These are phyloP conservation scores for Stigmatopora nigra DNA, from an alignment of 2,113 vertebrate genomes.

Conservation along the genomic window DNA sequence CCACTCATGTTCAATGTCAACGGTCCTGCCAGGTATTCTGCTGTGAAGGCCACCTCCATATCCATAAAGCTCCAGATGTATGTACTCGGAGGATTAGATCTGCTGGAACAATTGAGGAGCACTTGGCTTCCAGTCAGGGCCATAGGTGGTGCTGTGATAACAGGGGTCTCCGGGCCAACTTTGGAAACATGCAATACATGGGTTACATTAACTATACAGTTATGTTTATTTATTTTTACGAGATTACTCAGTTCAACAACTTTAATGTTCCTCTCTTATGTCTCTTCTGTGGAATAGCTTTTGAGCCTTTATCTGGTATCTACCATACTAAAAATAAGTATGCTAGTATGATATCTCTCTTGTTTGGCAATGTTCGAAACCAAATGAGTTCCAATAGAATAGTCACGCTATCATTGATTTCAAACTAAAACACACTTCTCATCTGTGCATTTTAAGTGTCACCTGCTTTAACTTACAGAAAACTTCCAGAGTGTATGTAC, in stretches of 20 bases:
- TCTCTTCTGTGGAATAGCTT: not conserved
- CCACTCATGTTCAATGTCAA: slow-evolving; percentile 15
- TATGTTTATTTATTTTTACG: not conserved
- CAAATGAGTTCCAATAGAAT: too few species aligned
- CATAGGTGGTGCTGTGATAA: slow-evolving; percentile 13
- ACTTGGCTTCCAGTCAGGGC: slow-evolving; percentile 9
- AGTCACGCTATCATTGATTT: too few species aligned
- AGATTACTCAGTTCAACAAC: not conserved
- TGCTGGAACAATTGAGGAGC: slow-evolving; percentile 29
- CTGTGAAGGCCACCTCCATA: slow-evolving; percentile 2
- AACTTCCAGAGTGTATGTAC: slow-evolving; percentile 21
- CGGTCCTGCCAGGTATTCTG: slow-evolving; percentile 9
- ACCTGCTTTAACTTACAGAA: slow-evolving; percentile 49
- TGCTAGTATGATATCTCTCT: not conserved
- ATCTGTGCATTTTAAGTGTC: not conserved
- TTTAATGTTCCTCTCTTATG: not conserved
- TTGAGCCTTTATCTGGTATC: not conserved
- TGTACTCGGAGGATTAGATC: slow-evolving; percentile 31
- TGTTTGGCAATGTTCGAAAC: not conserved
- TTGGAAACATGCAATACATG: not conserved
- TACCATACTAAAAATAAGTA: not conserved
- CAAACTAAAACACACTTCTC: not conserved
- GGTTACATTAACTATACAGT: not conserved
- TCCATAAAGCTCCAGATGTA: slow-evolving; percentile 34
- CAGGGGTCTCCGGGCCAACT: slow-evolving; percentile 35